Evolutionary conservation across 1,140 invertebrate genomes (phyloP), one percentile per base, ranked within the genome.

Genomic region (Drosophila nigrodunni): DNA sequence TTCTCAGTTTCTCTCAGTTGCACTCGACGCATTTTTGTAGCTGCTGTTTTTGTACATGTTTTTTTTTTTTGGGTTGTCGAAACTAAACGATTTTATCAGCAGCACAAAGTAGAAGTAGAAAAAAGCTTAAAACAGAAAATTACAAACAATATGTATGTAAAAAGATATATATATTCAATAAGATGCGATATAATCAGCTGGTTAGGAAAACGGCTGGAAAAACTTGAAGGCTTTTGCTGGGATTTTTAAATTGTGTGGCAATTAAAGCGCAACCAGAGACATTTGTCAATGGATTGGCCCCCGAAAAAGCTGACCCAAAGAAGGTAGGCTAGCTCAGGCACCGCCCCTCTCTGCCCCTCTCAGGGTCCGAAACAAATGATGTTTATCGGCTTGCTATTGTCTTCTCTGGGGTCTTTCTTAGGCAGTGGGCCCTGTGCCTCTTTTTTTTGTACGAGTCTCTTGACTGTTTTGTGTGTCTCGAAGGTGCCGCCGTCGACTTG

Each of bases 331-430:
- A 5, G 39, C 25, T 6, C 3, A 5, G 25, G 25, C 4, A 30
- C 11, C 11, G 39, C 39, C 9, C 9, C 39, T 11, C n/a, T 13
- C 41, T 21, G 18, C 18, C 41, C 11, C 41, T 7, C 41, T 7
- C n/a, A 43, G 41, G 11, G 10, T 2, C 41, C 41, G 25, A 49
- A 72, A 82, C 71, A 79, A 82, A 83, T 83, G 80, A 82, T 82
- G 64, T 83, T 83, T 82, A 79, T 83, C 80, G 71, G 61, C 58
- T n/a, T 6, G 65, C 71, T 72, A 82, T 82, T 82, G 80, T 82
- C 72, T 82, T 76, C 37, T 69, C 49, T 70, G 8, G 41, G 41
- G 55, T 44, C 60, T 37, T 47, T 60, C 47, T 37, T 47, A 9
- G 54, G 25, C 15, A 35, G 1, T 54, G 25, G n/a, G n/a, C 30